Evolutionary conservation across 2,888 invertebrate genomes (phyloP), one percentile per base, ranked within the genome.

Genomic region (Ochlodes sylvanus): DNA sequence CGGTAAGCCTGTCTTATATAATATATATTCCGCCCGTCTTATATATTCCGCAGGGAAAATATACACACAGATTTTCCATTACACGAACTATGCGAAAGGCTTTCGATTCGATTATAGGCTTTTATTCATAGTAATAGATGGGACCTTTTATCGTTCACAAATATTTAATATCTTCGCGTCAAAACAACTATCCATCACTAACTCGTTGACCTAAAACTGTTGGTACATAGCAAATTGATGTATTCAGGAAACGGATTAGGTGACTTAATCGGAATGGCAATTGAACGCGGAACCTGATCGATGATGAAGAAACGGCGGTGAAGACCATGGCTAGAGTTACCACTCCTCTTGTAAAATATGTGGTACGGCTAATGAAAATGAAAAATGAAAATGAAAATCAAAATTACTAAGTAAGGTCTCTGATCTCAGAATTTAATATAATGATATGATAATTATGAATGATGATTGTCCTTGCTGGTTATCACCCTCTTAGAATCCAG

Each of bases 111-210:
- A 17, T 54, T 69, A 63, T 62, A 56, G 63, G 69, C 73, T 75
- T 70, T 69, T 66, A 70, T 69, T 78, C 73, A 73, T 67, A 68
- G 69, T 75, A 74, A 75, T 74, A 70, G 69, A 42, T 67, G 57
- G 38, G 56, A 60, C 67, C 71, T 77, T 77, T 77, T 78, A 79
- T 78, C 73, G 75, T 71, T 71, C 68, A 71, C 71, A 73, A 78
- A 82, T 77, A 80, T 80, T 79, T 73, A 76, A 74, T 74, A 64
- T 70, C 68, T 70, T 73, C 70, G 68, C 70, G 72, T 76, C 79
- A 76, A 75, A 75, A 77, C 77, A 77, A 76, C 71, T 77, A 78
- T 80, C 78, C 71, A 78, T 79, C 76, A 77, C 68, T 67, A 68
- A 68, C 68, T 68, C 68, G 68, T 68, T 68, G 68, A 62, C 68